phyloP scores from a whole-genome alignment of 2,888 invertebrate species.

The Epirrhoe alternata region DNA sequence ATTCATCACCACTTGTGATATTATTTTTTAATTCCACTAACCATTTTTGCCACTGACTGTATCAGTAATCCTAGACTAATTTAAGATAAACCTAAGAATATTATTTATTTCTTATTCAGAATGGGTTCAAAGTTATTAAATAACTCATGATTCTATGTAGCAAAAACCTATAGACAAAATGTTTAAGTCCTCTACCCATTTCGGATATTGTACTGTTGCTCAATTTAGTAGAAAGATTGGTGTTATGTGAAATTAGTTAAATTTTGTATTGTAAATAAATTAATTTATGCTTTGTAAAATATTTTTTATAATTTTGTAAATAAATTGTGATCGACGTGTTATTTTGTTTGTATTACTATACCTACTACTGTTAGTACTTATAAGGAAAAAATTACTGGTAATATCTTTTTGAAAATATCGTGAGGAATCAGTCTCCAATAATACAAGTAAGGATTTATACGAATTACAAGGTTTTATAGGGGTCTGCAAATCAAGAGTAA shows the following conservation, averaged over 20 bases:
- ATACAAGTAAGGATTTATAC: too few species aligned
- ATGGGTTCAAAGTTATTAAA: constrained; percentile 3
- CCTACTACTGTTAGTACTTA: background rate
- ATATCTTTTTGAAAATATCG: too few species aligned
- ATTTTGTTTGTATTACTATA: constrained; percentile 22
- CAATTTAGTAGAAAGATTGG: constrained; percentile 33
- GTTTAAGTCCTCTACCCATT: too few species aligned
- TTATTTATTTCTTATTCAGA: constrained; percentile 30
- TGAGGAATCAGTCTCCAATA: too few species aligned
- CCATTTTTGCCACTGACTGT: constrained; percentile 23
- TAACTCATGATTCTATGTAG: background rate
- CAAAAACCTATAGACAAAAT: too few species aligned
- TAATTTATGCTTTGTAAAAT: constrained; percentile 45
- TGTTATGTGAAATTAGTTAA: constrained; percentile 31
- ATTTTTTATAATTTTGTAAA: constrained; percentile 64
- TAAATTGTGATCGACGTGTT: constrained; percentile 63
- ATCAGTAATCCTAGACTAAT: constrained; percentile 31
- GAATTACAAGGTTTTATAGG: too few species aligned
- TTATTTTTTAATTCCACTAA: background rate
- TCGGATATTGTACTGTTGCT: constrained; percentile 27
- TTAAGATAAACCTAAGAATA: constrained; percentile 14
- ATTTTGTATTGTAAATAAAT: constrained; percentile 42
- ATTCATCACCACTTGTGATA: background rate
- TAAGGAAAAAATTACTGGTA: too few species aligned
- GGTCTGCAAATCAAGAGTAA: too few species aligned